A percentile compares a stretch with the other conserved stretches of the same genome.
Conservation (phyloP, 2,113 vertebrate species). For the Catharus bicknelli region DNA sequence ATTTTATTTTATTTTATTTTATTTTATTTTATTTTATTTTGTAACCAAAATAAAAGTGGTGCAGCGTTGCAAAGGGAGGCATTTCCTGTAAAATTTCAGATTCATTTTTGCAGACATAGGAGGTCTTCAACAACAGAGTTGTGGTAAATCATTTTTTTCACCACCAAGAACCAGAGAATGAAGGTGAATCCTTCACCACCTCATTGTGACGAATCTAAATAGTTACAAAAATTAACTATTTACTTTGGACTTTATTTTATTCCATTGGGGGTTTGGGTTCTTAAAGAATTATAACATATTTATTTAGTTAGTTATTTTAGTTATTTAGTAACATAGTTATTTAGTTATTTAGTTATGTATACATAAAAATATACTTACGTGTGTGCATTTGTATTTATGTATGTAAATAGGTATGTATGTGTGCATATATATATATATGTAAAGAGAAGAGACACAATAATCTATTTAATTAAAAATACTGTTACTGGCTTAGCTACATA, state of each 20-base stretch:
- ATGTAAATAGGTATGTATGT: not conserved
- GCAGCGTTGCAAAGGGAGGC: accelerated
- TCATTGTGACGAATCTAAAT: not conserved
- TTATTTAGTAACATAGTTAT: too few species aligned
- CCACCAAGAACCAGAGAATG: not conserved
- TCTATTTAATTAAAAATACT: not conserved
- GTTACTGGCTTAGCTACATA: not conserved
- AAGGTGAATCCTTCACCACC: not conserved
- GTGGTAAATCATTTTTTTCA: accelerated
- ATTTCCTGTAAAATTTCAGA: not conserved
- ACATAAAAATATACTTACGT: not conserved
- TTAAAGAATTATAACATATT: too few species aligned
- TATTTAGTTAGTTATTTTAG: too few species aligned
- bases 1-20: too few species aligned
- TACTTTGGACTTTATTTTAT: not conserved
- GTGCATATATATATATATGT: too few species aligned
- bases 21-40: too few species aligned
- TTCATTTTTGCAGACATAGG: not conserved
- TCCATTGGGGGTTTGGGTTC: accelerated
- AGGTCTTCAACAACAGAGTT: not conserved
- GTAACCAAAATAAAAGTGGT: not conserved
- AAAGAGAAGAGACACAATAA: not conserved
- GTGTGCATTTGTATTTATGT: too few species aligned
- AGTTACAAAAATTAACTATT: not conserved
- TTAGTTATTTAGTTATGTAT: too few species aligned